Evolutionary conservation across 2,113 vertebrate species (phyloP).

Genomic region (Pterocles burchelli): DNA sequence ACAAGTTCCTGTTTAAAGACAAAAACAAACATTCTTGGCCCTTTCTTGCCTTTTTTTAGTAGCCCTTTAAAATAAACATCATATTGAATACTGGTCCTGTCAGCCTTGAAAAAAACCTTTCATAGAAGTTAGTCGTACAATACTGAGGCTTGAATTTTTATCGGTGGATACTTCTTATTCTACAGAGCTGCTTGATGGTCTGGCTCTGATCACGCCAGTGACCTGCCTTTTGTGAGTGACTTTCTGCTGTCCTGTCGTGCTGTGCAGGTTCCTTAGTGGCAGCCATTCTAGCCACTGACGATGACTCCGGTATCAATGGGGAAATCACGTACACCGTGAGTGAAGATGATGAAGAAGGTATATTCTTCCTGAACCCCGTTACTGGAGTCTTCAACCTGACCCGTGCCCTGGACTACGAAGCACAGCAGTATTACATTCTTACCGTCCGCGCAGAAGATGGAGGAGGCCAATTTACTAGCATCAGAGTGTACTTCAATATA

Average conservation of each 20-base stretch:
- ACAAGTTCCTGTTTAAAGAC: neutral
- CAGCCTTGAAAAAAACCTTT: neutral
- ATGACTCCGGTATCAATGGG: constrained; percentile 89
- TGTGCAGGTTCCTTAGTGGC: constrained; percentile 91
- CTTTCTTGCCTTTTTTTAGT: neutral
- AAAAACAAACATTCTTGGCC: neutral
- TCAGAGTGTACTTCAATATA: constrained; percentile 94
- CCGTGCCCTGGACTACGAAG: constrained; percentile 86
- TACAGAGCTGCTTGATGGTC: neutral
- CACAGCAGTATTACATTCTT: constrained; percentile 89
- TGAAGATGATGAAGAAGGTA: constrained; percentile 89
- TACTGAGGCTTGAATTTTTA: neutral
- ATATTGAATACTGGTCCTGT: neutral
- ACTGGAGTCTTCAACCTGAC: constrained; percentile 97
- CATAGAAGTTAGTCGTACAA: neutral
- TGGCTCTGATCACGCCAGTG: neutral
- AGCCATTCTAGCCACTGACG: constrained; percentile 91
- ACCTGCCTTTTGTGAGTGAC: neutral
- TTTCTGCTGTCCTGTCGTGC: neutral
- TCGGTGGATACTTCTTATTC: neutral
- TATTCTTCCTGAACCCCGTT: constrained; percentile 91
- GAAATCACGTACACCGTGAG: constrained; percentile 93
- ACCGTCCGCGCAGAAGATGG: constrained; percentile 86
- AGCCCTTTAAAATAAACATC: neutral
- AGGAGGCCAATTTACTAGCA: constrained; percentile 83